These are phyloP conservation scores for Ditula angustiorana DNA, from an alignment of 2,888 invertebrate species.

Conservation along the genomic window DNA sequence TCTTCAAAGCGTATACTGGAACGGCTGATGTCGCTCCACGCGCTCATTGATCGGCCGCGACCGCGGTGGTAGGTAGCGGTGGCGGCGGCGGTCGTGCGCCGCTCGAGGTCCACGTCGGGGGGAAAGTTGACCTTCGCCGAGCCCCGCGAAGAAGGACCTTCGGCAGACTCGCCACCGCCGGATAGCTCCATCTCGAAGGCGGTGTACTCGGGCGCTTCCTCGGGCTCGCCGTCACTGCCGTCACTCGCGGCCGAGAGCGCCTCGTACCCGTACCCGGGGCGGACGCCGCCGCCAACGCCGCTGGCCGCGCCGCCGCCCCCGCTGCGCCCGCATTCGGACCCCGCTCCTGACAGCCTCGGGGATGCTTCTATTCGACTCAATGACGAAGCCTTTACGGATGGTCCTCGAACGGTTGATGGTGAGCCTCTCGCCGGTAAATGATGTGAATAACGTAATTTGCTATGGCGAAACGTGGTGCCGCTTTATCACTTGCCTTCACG, in stretches of 20 bases:
- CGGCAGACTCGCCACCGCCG: conserved; percentile 73
- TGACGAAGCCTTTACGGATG: conserved; percentile 75
- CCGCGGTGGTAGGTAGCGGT: conserved; percentile 77
- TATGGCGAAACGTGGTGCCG: conserved; percentile 82
- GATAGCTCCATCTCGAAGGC: conserved; percentile 79
- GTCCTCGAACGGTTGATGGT: conserved; percentile 69
- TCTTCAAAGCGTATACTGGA: conserved; percentile 93
- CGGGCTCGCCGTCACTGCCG: conserved; percentile 77
- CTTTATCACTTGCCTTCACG: conserved; percentile 51
- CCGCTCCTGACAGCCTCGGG: conserved; percentile 72
- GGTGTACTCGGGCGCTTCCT: conserved; percentile 74
- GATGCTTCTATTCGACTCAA: conserved; percentile 78
- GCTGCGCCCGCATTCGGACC: conserved; percentile 61
- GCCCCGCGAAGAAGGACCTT: conserved; percentile 76
- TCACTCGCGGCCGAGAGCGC: conserved; percentile 81
- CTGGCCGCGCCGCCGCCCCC: conserved; percentile 59
- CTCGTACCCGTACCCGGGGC: conserved; percentile 81
- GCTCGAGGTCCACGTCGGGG: conserved; percentile 82
- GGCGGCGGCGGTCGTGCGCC: conserved; percentile 73
- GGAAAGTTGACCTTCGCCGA: conserved; percentile 89
- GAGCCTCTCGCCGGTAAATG: conserved; percentile 71
- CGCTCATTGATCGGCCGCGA: conserved; percentile 92
- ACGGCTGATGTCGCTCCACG: conserved; percentile 94
- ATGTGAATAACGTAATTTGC: conserved; percentile 79
- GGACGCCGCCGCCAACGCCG: conserved; percentile 69